A percentile compares a stretch with the other conserved stretches of the same genome.
Evolutionary conservation across 2,113 vertebrate species (phyloP).

Genomic region (Rhadina sibilatrix): DNA sequence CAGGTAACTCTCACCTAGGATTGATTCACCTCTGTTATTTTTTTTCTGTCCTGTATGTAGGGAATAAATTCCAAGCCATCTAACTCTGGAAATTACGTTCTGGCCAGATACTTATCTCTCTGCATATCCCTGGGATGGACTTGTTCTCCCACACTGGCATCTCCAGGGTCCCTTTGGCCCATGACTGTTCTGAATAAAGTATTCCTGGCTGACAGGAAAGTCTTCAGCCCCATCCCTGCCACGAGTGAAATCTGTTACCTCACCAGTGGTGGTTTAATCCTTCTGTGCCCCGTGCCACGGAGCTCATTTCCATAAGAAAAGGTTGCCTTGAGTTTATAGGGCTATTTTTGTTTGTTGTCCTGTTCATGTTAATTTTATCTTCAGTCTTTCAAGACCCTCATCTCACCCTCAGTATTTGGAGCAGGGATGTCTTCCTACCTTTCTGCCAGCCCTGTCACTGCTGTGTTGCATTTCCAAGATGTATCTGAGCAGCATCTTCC

Average conservation of each 20-base stretch:
- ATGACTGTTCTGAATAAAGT: not conserved
- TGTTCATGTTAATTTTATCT: not conserved
- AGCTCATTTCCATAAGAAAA: not conserved
- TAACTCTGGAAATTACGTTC: not conserved
- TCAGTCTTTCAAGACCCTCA: not conserved
- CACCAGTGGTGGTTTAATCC: not conserved
- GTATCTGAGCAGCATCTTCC: not conserved
- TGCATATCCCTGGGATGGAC: accelerated
- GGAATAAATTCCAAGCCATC: not conserved
- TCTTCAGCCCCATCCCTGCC: not conserved
- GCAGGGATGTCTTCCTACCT: not conserved
- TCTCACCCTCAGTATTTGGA: not conserved
- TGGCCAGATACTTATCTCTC: accelerated
- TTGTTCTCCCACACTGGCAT: not conserved
- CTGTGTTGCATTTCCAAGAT: not conserved
- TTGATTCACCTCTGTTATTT: not conserved
- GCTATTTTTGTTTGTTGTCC: not conserved
- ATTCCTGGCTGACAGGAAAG: not conserved
- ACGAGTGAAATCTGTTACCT: not conserved
- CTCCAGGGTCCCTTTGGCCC: not conserved
- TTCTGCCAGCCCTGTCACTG: not conserved
- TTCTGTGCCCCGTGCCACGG: not conserved
- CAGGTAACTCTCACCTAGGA: not conserved
- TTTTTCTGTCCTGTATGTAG: not conserved
- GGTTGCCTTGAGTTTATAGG: not conserved